Percentiles rank a stretch among this genome's conserved stretches.
These are phyloP conservation scores for Ascaphus truei DNA, from an alignment of 2,113 vertebrate genomes.

Conservation along the genomic window DNA sequence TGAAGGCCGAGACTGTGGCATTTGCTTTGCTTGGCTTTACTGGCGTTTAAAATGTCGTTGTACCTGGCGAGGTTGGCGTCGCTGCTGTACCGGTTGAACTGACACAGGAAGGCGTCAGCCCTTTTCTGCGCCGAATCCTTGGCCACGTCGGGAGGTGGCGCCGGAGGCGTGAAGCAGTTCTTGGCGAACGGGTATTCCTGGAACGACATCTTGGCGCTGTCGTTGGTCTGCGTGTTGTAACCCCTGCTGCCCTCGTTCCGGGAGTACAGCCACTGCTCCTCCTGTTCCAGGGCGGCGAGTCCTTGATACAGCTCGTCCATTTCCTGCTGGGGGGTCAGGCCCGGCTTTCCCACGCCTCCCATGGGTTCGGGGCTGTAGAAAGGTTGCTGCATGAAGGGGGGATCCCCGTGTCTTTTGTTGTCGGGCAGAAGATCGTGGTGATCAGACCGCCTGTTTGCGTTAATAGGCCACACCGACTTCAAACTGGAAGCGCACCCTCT, in stretches of 20 bases:
- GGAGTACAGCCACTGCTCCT: constrained; percentile 60
- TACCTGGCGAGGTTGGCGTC: constrained; percentile 55
- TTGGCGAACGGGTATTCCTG: constrained; percentile 60
- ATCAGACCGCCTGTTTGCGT: constrained; percentile 56
- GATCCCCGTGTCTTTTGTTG: constrained; percentile 56
- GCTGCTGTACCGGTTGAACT: constrained; percentile 57
- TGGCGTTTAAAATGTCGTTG: constrained; percentile 54
- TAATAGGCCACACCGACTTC: constrained; percentile 74
- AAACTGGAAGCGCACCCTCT: constrained; percentile 67
- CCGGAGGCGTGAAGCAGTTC: constrained; percentile 50
- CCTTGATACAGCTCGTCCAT: constrained; percentile 56
- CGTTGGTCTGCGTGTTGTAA: constrained; percentile 49
- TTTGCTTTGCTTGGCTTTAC: constrained; percentile 61
- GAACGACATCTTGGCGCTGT: constrained; percentile 52
- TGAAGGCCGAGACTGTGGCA: constrained; percentile 53
- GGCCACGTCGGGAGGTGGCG: constrained; percentile 50
- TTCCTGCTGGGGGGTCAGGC: constrained; percentile 56
- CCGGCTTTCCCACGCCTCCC: constrained; percentile 57
- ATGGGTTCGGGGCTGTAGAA: constrained; percentile 56
- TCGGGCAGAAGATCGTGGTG: constrained; percentile 69
- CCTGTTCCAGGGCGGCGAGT: constrained; percentile 51
- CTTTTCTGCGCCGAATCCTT: constrained; percentile 59
- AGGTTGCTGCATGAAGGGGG: constrained; percentile 57
- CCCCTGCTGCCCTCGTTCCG: constrained; percentile 50
- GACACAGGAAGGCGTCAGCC: constrained; percentile 53